A percentile compares a stretch with the other conserved stretches of the same genome.
Conservation (phyloP, 2,888 invertebrate species). For the Odontocerum albicorne region DNA sequence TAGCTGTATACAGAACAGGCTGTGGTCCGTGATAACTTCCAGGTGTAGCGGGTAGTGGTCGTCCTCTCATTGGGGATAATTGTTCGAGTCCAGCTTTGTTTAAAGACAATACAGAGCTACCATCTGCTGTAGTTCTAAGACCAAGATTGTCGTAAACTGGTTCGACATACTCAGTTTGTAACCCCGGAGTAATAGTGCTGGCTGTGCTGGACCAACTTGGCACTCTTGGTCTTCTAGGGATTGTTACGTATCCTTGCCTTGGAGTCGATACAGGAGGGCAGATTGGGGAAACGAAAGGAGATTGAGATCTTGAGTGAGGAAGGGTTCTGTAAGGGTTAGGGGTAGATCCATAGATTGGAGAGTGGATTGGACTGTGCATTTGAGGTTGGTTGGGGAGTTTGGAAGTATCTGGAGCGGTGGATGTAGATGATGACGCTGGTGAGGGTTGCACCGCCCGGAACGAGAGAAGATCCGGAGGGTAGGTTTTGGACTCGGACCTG, state of each 20-base stretch:
- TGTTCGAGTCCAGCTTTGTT: slow-evolving; percentile 68
- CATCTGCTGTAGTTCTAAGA: slow-evolving; percentile 80
- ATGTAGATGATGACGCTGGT: slow-evolving; percentile 79
- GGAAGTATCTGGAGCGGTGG: slow-evolving; percentile 75
- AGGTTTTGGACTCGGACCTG: slow-evolving; percentile 61
- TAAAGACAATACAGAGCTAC: slow-evolving; percentile 77
- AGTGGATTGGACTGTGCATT: slow-evolving; percentile 67
- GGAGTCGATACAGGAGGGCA: slow-evolving; percentile 69
- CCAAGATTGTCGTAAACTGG: slow-evolving; percentile 88
- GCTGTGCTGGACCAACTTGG: slow-evolving; percentile 78
- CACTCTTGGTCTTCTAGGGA: slow-evolving; percentile 79
- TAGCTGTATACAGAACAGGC: slow-evolving; percentile 55
- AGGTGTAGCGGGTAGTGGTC: slow-evolving; percentile 67
- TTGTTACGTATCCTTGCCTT: slow-evolving; percentile 83
- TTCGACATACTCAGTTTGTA: slow-evolving; percentile 62
- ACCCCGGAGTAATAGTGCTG: slow-evolving; percentile 54
- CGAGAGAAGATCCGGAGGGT: slow-evolving; percentile 81
- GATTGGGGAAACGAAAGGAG: slow-evolving; percentile 69
- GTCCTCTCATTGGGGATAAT: slow-evolving; percentile 59
- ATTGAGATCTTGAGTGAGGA: slow-evolving; percentile 76
- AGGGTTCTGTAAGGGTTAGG: slow-evolving; percentile 75
- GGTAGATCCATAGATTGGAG: slow-evolving; percentile 67
- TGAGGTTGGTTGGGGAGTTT: slow-evolving; percentile 61
- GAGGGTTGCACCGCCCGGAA: slow-evolving; percentile 74
- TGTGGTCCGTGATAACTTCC: slow-evolving; percentile 49